Conservation (phyloP, 2,797 vertebrate genomes). For the Epinephelus malabaricus region DNA sequence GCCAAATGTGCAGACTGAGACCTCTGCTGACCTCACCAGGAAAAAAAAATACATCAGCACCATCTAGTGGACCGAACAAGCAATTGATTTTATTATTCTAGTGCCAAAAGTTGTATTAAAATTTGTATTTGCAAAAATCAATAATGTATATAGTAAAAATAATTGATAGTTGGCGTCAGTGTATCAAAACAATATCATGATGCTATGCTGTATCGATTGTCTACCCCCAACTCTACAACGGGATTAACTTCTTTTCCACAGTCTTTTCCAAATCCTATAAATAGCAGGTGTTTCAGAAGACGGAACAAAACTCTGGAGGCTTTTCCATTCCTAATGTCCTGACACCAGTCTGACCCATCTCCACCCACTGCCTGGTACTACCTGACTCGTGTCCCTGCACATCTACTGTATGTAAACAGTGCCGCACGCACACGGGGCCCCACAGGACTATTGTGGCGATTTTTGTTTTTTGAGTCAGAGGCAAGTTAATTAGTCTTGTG, state of each 20-base stretch:
- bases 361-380: conserved; percentile 72
- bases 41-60: too few species aligned
- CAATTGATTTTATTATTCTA: too few species aligned
- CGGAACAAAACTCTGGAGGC: conserved; percentile 70
- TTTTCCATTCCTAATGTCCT: conserved; percentile 79
- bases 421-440: neutral
- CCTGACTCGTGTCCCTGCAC: conserved; percentile 75
- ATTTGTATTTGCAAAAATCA: too few species aligned
- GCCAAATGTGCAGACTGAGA: too few species aligned
- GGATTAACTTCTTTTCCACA: conserved; percentile 65
- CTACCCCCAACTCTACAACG: neutral
- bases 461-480: conserved; percentile 22
- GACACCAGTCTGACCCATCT: conserved; percentile 54
- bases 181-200: too few species aligned
- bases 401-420: conserved; percentile 62
- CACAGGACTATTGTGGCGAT: conserved; percentile 44
- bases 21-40: too few species aligned
- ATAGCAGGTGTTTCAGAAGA: conserved; percentile 77
- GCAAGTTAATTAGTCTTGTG: conserved; percentile 38
- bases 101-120: too few species aligned
- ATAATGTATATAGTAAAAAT: too few species aligned
- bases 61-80: too few species aligned
- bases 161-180: too few species aligned
- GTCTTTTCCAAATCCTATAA: conserved; percentile 79
- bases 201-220: too few species aligned